Base-by-base conservation (phyloP, 2,113 vertebrate species). In the Copsychus sechellarum region DNA sequence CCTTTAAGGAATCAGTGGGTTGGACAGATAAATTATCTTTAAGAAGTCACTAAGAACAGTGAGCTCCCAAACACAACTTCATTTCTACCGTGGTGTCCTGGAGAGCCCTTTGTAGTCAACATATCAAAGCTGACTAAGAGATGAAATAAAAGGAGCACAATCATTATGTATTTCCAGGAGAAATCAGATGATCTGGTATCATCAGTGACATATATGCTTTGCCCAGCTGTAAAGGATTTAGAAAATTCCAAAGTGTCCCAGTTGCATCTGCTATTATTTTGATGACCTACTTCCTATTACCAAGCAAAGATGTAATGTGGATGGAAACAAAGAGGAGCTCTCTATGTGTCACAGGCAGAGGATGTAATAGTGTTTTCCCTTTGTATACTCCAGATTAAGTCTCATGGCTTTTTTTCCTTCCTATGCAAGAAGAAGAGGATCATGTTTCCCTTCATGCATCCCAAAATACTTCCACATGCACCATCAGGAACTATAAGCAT, bases 251-350 rank as follows among this genome's bases (percentile, higher is more conserved):
- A 84, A 79, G 40, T 40, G 43, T 78, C 65, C 43, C 66, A 65
- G 69, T 33, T 81, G 24, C 64, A 88, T 73, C 79, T 88, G 85
- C 40, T 86, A 29, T 70, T 83, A 78, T 86, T 96, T 89, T 87
- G 40, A 85, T 92, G 61, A 82, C 77, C 73, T 79, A 76, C 20
- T 87, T 95, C 89, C 65, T 69, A 45, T 62, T 50, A 64, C 36
- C 53, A 86, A 70, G 29, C 64, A 86, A 81, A 90, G 81, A 81
- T 25, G 21, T 29, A 67, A 79, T 16, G 10, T 57, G 57, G 31
- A 77, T 92, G 56, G 89, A 86, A 87, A 74, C 43, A 45, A 86
- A 71, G 62, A 79, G 36, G 48, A 79, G 50, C 15, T 64, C 23
- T 11, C 14, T 62, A 3, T 29, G 14, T 50, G 34, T 51, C 88